phyloP scores from a whole-genome alignment of 2,113 vertebrate genomes.

The Theropithecus gelada region DNA sequence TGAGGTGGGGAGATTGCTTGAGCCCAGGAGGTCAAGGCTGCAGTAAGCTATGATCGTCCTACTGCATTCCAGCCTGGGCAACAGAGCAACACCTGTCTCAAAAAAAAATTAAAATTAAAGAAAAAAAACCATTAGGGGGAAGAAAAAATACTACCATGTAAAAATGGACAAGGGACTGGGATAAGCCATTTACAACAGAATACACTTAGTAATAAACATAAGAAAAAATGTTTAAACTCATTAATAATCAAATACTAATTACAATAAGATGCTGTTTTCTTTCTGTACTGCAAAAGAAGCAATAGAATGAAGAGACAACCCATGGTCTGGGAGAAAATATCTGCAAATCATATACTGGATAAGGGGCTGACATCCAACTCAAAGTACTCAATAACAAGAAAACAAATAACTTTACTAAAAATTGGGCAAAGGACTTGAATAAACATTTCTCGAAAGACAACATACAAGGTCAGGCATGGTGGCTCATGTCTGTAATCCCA shows the following conservation, averaged over 20 bases:
- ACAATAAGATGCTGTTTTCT: not conserved
- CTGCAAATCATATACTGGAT: not conserved
- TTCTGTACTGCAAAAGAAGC: not conserved
- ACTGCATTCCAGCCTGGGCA: too few relatives aligned
- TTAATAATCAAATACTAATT: not conserved
- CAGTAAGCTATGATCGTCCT: too few relatives aligned
- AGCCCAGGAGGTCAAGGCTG: too few relatives aligned
- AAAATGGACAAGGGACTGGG: not conserved
- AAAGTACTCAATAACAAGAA: not conserved
- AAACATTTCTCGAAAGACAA: not conserved
- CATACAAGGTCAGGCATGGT: not conserved
- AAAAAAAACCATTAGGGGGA: not conserved
- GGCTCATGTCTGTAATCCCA: not conserved
- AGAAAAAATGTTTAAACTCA: not conserved
- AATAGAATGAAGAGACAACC: not conserved
- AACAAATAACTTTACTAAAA: not conserved
- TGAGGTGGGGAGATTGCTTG: too few relatives aligned
- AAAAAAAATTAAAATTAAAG: not conserved
- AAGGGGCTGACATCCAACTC: not conserved
- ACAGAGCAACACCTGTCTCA: too few relatives aligned
- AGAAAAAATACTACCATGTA: not conserved
- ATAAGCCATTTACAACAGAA: not conserved
- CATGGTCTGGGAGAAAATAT: not conserved
- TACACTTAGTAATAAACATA: not conserved
- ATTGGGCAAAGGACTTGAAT: not conserved